phyloP scores from a whole-genome alignment of 2,797 vertebrate species.

The Cuniculus paca region DNA sequence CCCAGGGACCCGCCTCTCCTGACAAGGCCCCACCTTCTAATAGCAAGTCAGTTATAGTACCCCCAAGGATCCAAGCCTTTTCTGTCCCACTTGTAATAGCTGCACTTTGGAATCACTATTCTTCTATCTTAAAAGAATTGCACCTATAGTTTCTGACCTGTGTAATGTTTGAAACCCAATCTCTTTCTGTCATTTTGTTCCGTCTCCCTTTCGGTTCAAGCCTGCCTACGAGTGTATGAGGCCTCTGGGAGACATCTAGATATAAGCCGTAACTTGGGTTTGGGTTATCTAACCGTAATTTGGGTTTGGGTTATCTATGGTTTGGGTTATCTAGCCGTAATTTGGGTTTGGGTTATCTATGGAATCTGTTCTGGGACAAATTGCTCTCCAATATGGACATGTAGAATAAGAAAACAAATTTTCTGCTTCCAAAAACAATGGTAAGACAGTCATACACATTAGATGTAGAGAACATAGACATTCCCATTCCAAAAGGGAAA shows the following conservation, averaged over 20 bases:
- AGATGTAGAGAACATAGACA: neutral
- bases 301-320: neutral
- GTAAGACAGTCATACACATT: neutral
- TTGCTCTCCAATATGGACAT: neutral
- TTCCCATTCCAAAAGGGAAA: neutral
- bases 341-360: neutral
- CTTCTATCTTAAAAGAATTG: no score
- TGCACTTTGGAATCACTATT: no score
- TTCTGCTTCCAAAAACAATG: constrained; percentile 2
- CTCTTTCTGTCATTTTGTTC: no score
- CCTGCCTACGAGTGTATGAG: neutral
- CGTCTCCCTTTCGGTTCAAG: no score
- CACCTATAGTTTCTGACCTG: no score
- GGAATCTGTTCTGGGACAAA: neutral
- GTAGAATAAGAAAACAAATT: constrained; percentile 3
- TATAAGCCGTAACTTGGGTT: neutral
- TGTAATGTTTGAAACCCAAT: no score
- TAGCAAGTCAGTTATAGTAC: neutral
- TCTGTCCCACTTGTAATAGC: neutral
- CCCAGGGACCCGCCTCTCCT: neutral
- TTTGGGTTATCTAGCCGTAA: neutral
- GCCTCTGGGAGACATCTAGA: neutral
- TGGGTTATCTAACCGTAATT: no score
- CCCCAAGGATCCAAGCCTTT: neutral
- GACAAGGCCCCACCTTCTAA: neutral